Evolutionary conservation across 2,797 vertebrate species (phyloP).

Genomic region (Emys orbicularis): DNA sequence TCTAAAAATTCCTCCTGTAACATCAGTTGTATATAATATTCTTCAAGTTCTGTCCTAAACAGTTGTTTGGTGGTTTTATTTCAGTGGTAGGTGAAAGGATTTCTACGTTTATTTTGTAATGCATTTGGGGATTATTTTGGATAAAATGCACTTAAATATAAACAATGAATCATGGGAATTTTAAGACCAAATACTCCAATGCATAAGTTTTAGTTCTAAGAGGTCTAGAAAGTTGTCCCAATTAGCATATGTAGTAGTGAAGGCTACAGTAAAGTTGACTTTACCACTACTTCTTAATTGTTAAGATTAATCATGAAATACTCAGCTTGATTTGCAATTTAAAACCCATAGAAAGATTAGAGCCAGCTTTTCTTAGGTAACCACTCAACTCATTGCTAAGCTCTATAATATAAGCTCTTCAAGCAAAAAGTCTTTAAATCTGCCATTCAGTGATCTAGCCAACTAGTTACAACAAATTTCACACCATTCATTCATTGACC

Average conservation of each 20-base stretch:
- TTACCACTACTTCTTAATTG: not conserved
- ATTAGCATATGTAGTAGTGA: not conserved
- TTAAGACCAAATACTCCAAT: not conserved
- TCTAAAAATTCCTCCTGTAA: not conserved
- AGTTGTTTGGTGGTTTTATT: not conserved
- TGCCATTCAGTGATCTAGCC: not conserved
- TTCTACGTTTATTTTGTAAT: not conserved
- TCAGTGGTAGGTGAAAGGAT: not conserved
- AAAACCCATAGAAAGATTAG: not conserved
- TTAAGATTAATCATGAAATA: not conserved
- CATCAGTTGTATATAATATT: accelerated
- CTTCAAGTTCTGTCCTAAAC: not conserved
- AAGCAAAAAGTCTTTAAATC: not conserved
- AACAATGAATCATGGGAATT: not conserved
- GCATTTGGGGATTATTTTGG: not conserved
- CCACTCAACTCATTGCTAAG: not conserved
- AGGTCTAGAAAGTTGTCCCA: not conserved
- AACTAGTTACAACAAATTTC: not conserved
- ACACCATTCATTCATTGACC: accelerated
- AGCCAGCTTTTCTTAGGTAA: not conserved
- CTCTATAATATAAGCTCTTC: not conserved
- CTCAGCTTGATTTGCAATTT: not conserved
- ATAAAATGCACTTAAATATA: not conserved
- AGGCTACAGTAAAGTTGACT: not conserved
- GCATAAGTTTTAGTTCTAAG: not conserved